Evolutionary conservation across 2,113 vertebrate genomes (phyloP).

Genomic region (Gambusia affinis): DNA sequence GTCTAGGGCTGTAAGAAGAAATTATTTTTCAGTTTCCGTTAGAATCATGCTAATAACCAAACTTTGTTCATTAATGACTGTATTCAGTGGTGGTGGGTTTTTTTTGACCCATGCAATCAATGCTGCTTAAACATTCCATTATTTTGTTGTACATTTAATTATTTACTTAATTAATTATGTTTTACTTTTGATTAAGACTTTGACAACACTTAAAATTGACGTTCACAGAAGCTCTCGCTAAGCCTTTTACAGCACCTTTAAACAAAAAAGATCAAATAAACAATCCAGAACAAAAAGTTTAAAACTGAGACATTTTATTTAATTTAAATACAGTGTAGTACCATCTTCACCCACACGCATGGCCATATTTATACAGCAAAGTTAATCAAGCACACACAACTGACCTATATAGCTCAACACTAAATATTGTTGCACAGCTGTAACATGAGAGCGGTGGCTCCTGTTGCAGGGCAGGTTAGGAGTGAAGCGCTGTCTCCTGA

Average conservation of each 20-base stretch:
- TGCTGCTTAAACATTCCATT: not conserved
- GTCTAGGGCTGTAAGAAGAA: too few species aligned
- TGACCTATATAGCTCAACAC: constrained; percentile 59
- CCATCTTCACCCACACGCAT: constrained; percentile 17
- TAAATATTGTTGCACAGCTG: constrained; percentile 59
- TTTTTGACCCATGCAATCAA: not conserved
- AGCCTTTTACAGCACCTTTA: not conserved
- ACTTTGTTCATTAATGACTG: not conserved
- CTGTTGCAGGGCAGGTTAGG: constrained; percentile 38
- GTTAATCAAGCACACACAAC: constrained; percentile 40
- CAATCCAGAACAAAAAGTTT: not conserved
- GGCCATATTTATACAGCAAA: constrained; percentile 3
- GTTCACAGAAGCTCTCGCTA: too few species aligned
- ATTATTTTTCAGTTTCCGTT: not conserved
- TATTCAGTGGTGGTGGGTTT: not conserved
- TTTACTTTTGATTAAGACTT: too few species aligned
- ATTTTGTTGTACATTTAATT: not conserved
- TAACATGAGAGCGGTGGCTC: constrained; percentile 48
- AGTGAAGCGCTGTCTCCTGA: constrained; percentile 38
- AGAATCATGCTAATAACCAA: not conserved
- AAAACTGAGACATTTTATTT: constrained; percentile 36
- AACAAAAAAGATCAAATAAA: not conserved
- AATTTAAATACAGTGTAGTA: constrained; percentile 51
- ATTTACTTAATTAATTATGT: too few species aligned
- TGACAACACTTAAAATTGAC: too few species aligned